Conservation (phyloP, 2,888 invertebrate species). For the Eueremaeus valkanovi region DNA sequence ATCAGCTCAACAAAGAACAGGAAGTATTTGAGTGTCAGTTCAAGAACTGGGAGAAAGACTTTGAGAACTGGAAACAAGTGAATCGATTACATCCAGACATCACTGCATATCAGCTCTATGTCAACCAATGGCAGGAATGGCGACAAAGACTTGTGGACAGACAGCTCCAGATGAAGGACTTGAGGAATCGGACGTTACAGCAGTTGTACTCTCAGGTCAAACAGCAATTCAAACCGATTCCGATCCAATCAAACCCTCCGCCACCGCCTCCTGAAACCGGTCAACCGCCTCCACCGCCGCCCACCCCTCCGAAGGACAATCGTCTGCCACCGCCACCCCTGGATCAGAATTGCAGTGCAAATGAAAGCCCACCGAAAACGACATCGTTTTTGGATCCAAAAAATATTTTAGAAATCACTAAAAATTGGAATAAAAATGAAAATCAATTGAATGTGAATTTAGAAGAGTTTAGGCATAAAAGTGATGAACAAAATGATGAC, state of each 20-base stretch:
- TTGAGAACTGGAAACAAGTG: constrained; percentile 53
- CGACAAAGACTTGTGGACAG: constrained; percentile 42
- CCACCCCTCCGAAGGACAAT: neutral
- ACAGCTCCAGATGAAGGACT: constrained; percentile 44
- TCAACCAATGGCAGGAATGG: constrained; percentile 53
- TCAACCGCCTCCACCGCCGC: constrained; percentile 15
- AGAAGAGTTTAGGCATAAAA: neutral
- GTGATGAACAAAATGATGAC: neutral
- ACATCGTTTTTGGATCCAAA: neutral
- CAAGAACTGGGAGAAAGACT: constrained; percentile 53
- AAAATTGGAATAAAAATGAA: neutral
- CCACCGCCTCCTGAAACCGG: neutral
- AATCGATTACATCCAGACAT: constrained; percentile 54
- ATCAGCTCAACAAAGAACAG: constrained; percentile 42
- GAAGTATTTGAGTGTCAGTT: constrained; percentile 50
- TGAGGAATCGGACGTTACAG: constrained; percentile 32
- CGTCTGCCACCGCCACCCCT: neutral
- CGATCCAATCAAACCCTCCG: neutral
- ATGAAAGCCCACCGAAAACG: neutral
- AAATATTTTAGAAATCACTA: neutral
- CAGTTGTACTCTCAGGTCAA: constrained; percentile 21
- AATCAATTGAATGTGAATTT: neutral
- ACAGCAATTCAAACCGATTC: neutral
- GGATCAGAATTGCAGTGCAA: neutral
- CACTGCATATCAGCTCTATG: constrained; percentile 53